A percentile compares a stretch with the other conserved stretches of the same genome.
Conservation (phyloP, 2,797 vertebrate species). For the Gymnothorax reevesii region DNA sequence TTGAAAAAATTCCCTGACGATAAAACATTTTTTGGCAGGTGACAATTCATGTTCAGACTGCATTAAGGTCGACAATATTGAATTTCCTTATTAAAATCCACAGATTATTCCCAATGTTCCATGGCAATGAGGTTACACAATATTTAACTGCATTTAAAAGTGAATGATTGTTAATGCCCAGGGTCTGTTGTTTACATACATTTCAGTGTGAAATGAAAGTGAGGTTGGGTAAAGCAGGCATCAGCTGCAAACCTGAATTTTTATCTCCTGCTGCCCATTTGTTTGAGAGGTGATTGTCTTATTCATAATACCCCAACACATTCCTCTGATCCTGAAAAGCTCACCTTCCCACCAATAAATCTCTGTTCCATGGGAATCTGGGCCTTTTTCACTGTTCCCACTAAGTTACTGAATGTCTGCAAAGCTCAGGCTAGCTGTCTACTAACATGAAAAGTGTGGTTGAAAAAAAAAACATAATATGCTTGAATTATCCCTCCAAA, state of each 20-base stretch:
- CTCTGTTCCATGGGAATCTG: no score
- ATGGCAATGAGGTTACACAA: neutral
- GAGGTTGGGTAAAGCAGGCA: neutral
- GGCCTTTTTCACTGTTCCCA: no score
- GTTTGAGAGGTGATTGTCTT: slow-evolving; percentile 15
- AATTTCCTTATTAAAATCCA: neutral
- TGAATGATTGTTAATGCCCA: neutral
- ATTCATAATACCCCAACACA: slow-evolving; percentile 18
- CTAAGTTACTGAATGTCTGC: no score
- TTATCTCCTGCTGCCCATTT: slow-evolving; percentile 32
- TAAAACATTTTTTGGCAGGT: neutral
- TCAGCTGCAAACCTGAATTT: slow-evolving; percentile 23
- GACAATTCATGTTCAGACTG: neutral
- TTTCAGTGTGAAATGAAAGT: neutral
- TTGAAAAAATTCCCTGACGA: no score
- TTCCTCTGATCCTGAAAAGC: no score
- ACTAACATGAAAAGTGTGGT: no score
- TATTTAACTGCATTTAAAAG: neutral
- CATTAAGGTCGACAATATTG: neutral
- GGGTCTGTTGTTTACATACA: neutral
- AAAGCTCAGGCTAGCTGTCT: no score
- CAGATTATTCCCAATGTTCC: neutral
- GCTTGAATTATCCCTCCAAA: no score
- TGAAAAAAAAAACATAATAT: no score
- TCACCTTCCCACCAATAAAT: no score